Evolutionary conservation across 2,113 vertebrate genomes (phyloP).

Genomic region (Cyanoderma ruficeps): DNA sequence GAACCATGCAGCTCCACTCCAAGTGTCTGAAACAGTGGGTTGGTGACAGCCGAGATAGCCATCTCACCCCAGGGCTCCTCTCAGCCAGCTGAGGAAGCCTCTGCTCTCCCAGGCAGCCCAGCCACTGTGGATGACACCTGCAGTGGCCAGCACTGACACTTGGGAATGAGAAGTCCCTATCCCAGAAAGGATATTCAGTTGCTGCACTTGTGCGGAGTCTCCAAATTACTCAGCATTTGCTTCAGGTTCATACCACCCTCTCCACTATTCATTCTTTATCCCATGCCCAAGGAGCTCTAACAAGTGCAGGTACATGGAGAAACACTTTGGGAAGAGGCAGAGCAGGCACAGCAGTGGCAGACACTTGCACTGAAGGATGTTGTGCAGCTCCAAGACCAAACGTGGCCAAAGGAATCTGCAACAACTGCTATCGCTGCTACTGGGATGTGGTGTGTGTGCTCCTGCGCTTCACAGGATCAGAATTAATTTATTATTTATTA

Average conservation of each 20-base stretch:
- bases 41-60: not conserved
- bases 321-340: not conserved
- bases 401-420: not conserved
- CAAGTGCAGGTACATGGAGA: not conserved
- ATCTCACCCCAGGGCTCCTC: not conserved
- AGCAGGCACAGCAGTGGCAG: not conserved
- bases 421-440: not conserved
- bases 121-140: not conserved
- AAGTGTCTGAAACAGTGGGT: not conserved
- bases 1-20: not conserved
- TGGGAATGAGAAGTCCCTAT: not conserved
- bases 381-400: not conserved
- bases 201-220: not conserved
- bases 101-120: not conserved
- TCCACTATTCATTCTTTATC: not conserved
- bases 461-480: not conserved
- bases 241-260: not conserved
- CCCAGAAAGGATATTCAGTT: not conserved
- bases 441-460: not conserved
- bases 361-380: not conserved
- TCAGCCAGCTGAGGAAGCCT: not conserved
- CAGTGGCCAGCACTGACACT: not conserved
- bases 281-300: not conserved
- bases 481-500: not conserved
- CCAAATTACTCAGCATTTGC: not conserved